phyloP scores from a whole-genome alignment of 2,797 vertebrate genomes.

The Micromesistius poutassou region DNA sequence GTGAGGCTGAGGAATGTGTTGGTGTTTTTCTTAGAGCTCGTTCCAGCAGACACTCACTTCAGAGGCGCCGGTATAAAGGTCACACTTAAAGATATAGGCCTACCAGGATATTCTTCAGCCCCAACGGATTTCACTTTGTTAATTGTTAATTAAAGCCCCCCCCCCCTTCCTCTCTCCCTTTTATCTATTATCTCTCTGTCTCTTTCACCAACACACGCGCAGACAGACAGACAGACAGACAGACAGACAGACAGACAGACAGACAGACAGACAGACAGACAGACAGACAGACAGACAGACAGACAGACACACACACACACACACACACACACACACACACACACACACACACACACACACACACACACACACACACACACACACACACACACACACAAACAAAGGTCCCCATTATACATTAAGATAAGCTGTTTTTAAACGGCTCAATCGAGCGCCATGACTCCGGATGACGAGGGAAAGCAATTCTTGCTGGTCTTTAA shows the following conservation, averaged over 20 bases:
- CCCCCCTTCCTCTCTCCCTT: constrained; percentile 2
- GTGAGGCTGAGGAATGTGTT: constrained; percentile 47
- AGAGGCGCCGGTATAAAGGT: constrained; percentile 16
- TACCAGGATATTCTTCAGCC: constrained; percentile 25
- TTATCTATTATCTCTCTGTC: constrained; percentile 10
- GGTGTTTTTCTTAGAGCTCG: not conserved
- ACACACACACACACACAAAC: constrained; percentile 27
- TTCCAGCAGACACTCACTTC: not conserved
- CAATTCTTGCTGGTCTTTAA: constrained; percentile 89
- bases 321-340: constrained; percentile 20
- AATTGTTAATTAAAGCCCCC: constrained; percentile 17
- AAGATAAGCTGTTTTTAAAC: constrained; percentile 87
- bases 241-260: constrained; percentile 25
- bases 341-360: constrained; percentile 7
- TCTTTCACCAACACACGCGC: not conserved
- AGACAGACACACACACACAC: constrained; percentile 23
- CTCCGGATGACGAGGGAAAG: constrained; percentile 90
- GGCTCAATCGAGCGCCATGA: constrained; percentile 88
- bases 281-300: constrained; percentile 15
- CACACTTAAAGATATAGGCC: constrained; percentile 26
- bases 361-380: constrained; percentile 20
- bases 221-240: constrained; percentile 18
- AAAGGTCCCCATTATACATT: constrained; percentile 62
- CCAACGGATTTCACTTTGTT: constrained; percentile 46
- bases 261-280: constrained; percentile 12